A percentile compares a stretch with the other conserved stretches of the same genome.
Evolutionary conservation across 2,797 vertebrate species (phyloP).

Genomic region (Taenioides sp.): DNA sequence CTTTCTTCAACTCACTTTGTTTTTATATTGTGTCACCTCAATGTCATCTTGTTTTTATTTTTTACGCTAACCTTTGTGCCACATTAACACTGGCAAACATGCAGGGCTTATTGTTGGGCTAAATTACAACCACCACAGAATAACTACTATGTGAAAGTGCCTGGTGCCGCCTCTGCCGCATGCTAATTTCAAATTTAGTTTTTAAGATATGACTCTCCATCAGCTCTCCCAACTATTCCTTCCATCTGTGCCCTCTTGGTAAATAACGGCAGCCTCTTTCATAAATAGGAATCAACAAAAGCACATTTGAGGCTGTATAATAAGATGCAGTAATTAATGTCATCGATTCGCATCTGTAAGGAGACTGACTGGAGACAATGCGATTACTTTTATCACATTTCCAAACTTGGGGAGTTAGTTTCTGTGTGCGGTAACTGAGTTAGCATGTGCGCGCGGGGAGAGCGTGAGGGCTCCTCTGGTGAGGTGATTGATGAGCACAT

Average conservation of each 20-base stretch:
- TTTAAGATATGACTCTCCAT: constrained; percentile 67
- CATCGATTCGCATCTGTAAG: constrained; percentile 94
- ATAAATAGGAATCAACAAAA: constrained; percentile 91
- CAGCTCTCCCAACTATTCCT: constrained; percentile 28
- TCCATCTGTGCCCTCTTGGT: constrained; percentile 56
- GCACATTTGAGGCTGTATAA: constrained; percentile 86
- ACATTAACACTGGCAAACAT: not conserved
- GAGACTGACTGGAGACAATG: constrained; percentile 87
- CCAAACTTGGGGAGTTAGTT: constrained; percentile 92
- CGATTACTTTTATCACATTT: constrained; percentile 97
- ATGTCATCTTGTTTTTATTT: constrained; percentile 1
- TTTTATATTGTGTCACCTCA: not conserved
- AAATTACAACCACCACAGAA: not conserved
- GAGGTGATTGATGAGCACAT: constrained; percentile 90
- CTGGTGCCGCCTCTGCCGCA: constrained; percentile 23
- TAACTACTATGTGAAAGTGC: constrained; percentile 7
- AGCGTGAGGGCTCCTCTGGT: constrained; percentile 82
- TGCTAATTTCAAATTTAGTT: constrained; percentile 18
- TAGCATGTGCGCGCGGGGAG: constrained; percentile 82
- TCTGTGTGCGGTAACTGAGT: constrained; percentile 88
- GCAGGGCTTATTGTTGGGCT: not conserved
- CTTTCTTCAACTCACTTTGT: not conserved
- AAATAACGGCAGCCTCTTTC: constrained; percentile 77
- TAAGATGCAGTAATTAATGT: constrained; percentile 97
- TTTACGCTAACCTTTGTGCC: not conserved